Percentiles rank a stretch among this genome's conserved stretches.
These are phyloP conservation scores for Lacanobia oleracea DNA, from an alignment of 2,888 invertebrate species.

Conservation along the genomic window DNA sequence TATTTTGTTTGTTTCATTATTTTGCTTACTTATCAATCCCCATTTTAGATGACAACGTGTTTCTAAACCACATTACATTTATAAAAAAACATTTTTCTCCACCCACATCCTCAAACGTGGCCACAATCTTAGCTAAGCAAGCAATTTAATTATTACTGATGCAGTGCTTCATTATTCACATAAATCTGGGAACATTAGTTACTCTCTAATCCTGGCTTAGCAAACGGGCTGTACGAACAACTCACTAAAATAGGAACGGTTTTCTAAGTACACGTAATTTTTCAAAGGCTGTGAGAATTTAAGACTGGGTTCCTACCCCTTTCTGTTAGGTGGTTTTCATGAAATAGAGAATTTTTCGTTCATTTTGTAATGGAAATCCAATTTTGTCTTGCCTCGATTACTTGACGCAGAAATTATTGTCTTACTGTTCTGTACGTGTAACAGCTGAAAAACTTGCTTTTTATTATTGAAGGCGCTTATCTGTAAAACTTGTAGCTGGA, in stretches of 20 bases:
- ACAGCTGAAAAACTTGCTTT: no score
- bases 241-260: conserved; percentile 51
- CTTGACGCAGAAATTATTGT: no score
- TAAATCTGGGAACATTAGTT: conserved; percentile 60
- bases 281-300: conserved; percentile 38
- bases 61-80: no score
- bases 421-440: no score
- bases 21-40: no score
- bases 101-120: conserved; percentile 30
- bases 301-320: conserved; percentile 1
- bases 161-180: conserved; percentile 57
- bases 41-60: background rate
- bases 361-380: background rate
- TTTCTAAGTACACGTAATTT: conserved; percentile 46
- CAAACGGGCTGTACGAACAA: conserved; percentile 30
- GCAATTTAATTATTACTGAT: conserved; percentile 40
- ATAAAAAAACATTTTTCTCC: background rate
- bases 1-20: background rate
- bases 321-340: conserved; percentile 12
- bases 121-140: conserved; percentile 22
- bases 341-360: conserved; percentile 7
- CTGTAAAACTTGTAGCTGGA: no score
- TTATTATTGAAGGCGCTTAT: no score
- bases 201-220: conserved; percentile 51
- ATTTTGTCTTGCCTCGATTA: no score